phyloP scores from a whole-genome alignment of 2,888 invertebrate species.

The Pseudococcus jackbeardsleyi region DNA sequence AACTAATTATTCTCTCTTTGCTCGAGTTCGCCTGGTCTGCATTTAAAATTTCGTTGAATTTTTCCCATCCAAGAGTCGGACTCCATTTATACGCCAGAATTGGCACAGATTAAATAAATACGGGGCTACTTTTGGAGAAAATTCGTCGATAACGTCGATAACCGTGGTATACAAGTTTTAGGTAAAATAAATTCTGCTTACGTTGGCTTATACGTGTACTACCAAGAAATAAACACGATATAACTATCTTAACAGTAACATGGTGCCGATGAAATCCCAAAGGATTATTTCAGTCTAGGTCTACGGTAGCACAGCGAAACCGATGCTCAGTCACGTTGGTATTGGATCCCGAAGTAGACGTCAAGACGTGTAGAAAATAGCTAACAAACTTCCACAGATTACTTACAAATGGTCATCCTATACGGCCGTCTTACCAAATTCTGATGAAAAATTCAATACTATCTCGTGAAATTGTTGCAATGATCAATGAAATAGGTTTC shows the following conservation, averaged over 20 bases:
- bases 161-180: not conserved
- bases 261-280: constrained; percentile 57
- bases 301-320: constrained; percentile 35
- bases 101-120: not conserved
- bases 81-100: not conserved
- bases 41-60: not conserved
- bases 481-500: constrained; percentile 63
- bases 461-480: constrained; percentile 62
- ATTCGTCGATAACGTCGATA: not conserved
- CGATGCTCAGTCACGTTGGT: constrained; percentile 63
- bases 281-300: constrained; percentile 60
- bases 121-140: not conserved
- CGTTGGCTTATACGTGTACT: constrained; percentile 29
- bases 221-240: constrained; percentile 38
- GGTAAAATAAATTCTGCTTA: constrained; percentile 42
- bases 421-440: constrained; percentile 52
- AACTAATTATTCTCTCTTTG: constrained; percentile 44
- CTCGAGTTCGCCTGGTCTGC: not conserved
- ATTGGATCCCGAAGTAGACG: constrained; percentile 58
- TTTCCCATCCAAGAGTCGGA: not conserved
- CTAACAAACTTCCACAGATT: constrained; percentile 64
- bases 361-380: constrained; percentile 63
- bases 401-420: constrained; percentile 58
- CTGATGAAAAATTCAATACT: constrained; percentile 63
- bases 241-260: constrained; percentile 51